Percentiles rank a stretch among this genome's conserved stretches.
Evolutionary conservation across 2,888 invertebrate species (phyloP).

Genomic region (Drosophila fulvimacula): DNA sequence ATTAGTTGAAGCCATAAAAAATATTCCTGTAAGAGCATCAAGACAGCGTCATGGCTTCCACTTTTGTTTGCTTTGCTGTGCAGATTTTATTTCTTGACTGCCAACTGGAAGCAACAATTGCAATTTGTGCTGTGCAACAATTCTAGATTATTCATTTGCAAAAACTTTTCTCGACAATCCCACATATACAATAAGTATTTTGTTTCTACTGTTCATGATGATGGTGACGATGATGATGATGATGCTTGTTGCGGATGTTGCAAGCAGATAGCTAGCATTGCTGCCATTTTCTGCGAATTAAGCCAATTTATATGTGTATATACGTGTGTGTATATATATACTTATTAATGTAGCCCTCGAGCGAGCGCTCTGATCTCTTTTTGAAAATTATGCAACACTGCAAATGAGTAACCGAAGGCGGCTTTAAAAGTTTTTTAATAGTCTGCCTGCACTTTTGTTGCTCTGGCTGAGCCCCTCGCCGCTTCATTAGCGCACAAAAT

Average conservation of each 20-base stretch:
- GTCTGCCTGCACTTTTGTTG: constrained; percentile 30
- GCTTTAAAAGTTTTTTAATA: constrained; percentile 59
- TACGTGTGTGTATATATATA: background rate
- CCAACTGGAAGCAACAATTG: constrained; percentile 70
- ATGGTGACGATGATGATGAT: constrained; percentile 29
- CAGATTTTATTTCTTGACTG: constrained; percentile 36
- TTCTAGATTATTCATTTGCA: constrained; percentile 74
- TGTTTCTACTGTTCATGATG: constrained; percentile 12
- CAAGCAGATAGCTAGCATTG: constrained; percentile 24
- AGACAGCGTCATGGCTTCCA: background rate
- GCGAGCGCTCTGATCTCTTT: constrained; percentile 20
- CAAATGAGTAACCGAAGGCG: constrained; percentile 63
- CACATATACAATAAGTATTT: constrained; percentile 34
- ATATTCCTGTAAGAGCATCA: constrained; percentile 9
- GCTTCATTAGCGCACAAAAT: constrained; percentile 75
- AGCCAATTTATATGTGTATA: constrained; percentile 68
- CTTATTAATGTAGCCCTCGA: constrained; percentile 25
- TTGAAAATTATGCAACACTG: constrained; percentile 40
- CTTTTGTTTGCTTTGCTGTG: constrained; percentile 2
- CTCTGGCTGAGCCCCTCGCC: constrained; percentile 20
- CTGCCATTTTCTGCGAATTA: constrained; percentile 75
- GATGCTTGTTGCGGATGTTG: constrained; percentile 34
- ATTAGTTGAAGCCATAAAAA: background rate
- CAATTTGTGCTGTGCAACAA: constrained; percentile 74
- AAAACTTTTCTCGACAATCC: constrained; percentile 53